Conservation (phyloP, 2,797 vertebrate genomes). For the Periophthalmus magnuspinnatus region DNA sequence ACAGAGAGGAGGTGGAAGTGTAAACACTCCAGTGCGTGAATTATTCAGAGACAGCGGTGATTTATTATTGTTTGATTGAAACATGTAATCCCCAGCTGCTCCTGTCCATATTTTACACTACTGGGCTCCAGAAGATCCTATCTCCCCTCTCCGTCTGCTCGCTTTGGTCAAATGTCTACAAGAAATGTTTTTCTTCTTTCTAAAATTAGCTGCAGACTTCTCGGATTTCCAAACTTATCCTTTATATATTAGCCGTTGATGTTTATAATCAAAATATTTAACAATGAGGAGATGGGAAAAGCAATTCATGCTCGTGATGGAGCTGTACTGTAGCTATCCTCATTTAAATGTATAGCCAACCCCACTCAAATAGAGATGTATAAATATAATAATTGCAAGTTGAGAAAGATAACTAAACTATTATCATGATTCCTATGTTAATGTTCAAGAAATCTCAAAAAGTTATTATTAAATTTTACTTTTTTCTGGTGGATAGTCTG, state of each 20-base stretch:
- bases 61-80: conserved; percentile 66
- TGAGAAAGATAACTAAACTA: not conserved
- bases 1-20: conserved; percentile 18
- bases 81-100: conserved; percentile 48
- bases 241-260: not conserved
- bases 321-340: not conserved
- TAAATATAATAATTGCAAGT: not conserved
- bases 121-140: conserved; percentile 12
- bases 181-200: conserved; percentile 22
- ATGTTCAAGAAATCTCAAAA: too few relatives aligned
- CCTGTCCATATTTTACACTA: conserved; percentile 15
- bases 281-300: not conserved
- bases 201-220: conserved; percentile 11
- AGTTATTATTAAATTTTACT: too few relatives aligned
- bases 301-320: not conserved
- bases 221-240: not conserved
- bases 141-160: conserved; percentile 10
- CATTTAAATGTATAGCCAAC: too few relatives aligned
- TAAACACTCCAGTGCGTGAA: conserved; percentile 52
- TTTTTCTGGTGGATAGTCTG: too few relatives aligned
- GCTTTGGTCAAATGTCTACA: conserved; percentile 17
- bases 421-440: too few relatives aligned
- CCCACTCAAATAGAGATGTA: too few relatives aligned
- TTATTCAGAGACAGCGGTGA: conserved; percentile 45
- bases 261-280: conserved; percentile 2